A percentile compares a stretch with the other conserved stretches of the same genome.
These are phyloP conservation scores for Meloidogyne floridensis DNA, from an alignment of 1,140 invertebrate species.

Conservation along the genomic window DNA sequence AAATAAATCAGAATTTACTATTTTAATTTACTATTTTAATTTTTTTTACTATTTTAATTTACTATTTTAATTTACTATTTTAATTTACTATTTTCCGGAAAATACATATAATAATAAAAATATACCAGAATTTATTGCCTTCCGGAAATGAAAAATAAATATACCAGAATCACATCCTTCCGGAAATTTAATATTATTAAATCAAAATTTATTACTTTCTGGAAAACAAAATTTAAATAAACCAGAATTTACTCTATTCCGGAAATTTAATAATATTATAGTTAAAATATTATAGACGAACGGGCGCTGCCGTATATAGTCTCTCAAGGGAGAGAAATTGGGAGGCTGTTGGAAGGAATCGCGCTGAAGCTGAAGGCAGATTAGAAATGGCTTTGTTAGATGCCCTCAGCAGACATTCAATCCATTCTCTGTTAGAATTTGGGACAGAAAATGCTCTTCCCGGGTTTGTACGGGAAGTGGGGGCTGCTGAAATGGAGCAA, in stretches of 20 bases:
- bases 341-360: slow-evolving; percentile 6
- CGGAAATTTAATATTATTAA: too few relatives aligned
- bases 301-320: slow-evolving; percentile 50
- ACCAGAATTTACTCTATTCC: neutral
- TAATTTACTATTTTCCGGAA: neutral
- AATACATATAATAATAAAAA: neutral
- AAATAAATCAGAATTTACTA: neutral
- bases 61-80: neutral
- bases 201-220: too few relatives aligned
- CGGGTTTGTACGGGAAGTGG: slow-evolving; percentile 50
- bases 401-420: slow-evolving; percentile 48
- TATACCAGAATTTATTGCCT: neutral
- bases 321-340: slow-evolving; percentile 37
- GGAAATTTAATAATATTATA: neutral
- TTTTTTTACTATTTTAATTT: too few relatives aligned
- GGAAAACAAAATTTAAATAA: slow-evolving; percentile 7
- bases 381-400: slow-evolving; percentile 40
- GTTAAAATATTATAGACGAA: slow-evolving; percentile 24
- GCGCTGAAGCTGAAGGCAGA: slow-evolving; percentile 15
- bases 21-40: neutral
- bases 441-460: slow-evolving; percentile 38
- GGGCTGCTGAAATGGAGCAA: slow-evolving; percentile 40
- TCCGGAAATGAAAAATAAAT: neutral
- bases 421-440: slow-evolving; percentile 38
- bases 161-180: neutral